Base-by-base conservation (phyloP, 1,140 invertebrate species). In the Formica exsecta region DNA sequence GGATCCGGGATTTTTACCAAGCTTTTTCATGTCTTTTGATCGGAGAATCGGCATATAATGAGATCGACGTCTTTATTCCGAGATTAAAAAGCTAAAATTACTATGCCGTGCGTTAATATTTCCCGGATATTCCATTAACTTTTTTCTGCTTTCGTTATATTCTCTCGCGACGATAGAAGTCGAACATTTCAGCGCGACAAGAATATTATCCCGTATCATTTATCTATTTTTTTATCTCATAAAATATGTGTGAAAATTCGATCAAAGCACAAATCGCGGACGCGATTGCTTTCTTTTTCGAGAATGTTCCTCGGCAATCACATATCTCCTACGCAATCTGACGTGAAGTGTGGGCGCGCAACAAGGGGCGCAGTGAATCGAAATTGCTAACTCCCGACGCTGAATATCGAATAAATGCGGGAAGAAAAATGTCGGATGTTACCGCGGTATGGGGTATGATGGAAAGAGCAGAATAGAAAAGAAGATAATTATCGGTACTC, bases 31-130 rank as follows among this genome's bases (percentile, higher is more conserved):
- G 32, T 79, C 29, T 22, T 79, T 66, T 22, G 16, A 16, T 25
- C n/a, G 44, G 9, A 71, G 48, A 22, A 71, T 71, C 65, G 32
- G 9, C 22, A 70, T 80, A 80, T 80, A 80, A 80, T 57, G 48
- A 36, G 65, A 70, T 71, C 65, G 65, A 70, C 77, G 22, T 80
- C 48, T 80, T 32, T 25, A 71, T 22, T 22, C 25, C 22, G 16
- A 80, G 77, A 70, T 80, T 80, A 80, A 80, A 80, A 80, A 80
- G 65, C 65, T 71, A 25, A 38, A 71, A 71, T 80, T 80, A 80
- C 65, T 57, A 57, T 57, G 44, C 64, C 48, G 64, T 36, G 32
- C 38, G 22, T 57, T 80, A 65, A 41, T n/a, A 6, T 22, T 54
- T 54, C 13, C 3, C 2, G 32, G 38, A 80, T 70, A 66, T 79